Base-by-base conservation (phyloP, 2,888 invertebrate species). In the Acrobasis consociella region DNA sequence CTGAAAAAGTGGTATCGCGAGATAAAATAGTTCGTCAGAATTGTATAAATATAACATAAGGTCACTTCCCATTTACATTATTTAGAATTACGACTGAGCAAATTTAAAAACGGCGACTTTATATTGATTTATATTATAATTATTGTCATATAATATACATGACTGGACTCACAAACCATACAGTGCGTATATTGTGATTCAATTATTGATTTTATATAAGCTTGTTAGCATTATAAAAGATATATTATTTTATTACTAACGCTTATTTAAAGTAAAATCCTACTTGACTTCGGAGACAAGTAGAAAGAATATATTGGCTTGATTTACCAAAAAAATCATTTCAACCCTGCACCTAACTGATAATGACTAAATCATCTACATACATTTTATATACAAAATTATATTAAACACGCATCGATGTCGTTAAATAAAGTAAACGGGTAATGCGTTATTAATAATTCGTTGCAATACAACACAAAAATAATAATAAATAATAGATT, bases 401-500 rank as follows among this genome's bases (percentile, higher is more conserved):
- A 61, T 61, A 61, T 49, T 17, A 60, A 59, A 51, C 11, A 51
- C 60, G 51, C 60, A 60, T 60, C 51, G 13, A 72, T 67, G 66
- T 69, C 71, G 73, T 75, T 71, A 75, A 72, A 75, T 72, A 74
- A 76, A 74, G 74, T 81, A 80, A 75, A 80, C 73, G 77, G 79
- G 70, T 72, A 71, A 75, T 72, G 77, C 72, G 69, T 70, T 69
- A 73, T 72, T 68, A 68, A 81, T 80, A 82, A 82, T 89, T 90
- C 89, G 89, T 87, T 89, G 89, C 83, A 83, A 80, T 83, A 85
- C 79, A 83, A 84, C 82, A 83, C 77, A 81, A 81, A 80, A 80
- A 78, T 74, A 76, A 79, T 81, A 89, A 89, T 87, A 86, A 90
- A 87, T 88, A 86, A 87, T 85, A 87, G 69, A 75, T 84, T 81